Evolutionary conservation across 2,113 vertebrate species (phyloP), one percentile per base, ranked within the genome.

Genomic region (Dromaius novaehollandiae): DNA sequence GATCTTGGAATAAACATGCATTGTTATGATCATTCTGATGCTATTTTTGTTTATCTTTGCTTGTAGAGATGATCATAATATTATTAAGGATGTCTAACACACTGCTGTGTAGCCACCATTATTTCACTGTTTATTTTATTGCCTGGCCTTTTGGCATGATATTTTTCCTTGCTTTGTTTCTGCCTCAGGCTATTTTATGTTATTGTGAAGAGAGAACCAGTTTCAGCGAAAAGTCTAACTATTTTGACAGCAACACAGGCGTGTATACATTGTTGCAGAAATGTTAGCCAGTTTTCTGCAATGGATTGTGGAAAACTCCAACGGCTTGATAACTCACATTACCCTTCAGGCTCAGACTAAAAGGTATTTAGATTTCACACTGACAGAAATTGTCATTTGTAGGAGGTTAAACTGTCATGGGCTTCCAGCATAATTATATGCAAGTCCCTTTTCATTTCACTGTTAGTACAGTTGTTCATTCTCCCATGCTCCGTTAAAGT

Each of bases 121-220:
- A 66, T 87, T 63, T 78, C 14, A 58, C 6, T 79, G 30, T 53
- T 93, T 66, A 40, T 90, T 93, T 92, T 79, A 66, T 11, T 78
- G 22, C 22, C 40, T 0, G 0, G 11, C 28, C 75, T 82, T 25
- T 40, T 11, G 70, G 28, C 32, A 93, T 17, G 4, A 55, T 55
- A 18, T 63, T 88, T 63, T 84, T 44, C 25, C 61, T 75, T 58
- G 2, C 30, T 89, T 87, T 87, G 11, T 75, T 94, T 95, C 53
- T 89, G 6, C 74, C 60, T 78, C 48, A 6, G 14, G 8, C 75
- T 82, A 58, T 84, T 51, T 6, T 5, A 63, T 79, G 24, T 58
- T 66, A 26, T 42, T 55, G 44, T 55, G 46, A 93, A 70, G 17
- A 24, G 34, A 84, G 19, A 75, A 85, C 5, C 71, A 13, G 79